These are phyloP conservation scores for Polyommatus icarus DNA, from an alignment of 2,888 invertebrate genomes.

Conservation along the genomic window DNA sequence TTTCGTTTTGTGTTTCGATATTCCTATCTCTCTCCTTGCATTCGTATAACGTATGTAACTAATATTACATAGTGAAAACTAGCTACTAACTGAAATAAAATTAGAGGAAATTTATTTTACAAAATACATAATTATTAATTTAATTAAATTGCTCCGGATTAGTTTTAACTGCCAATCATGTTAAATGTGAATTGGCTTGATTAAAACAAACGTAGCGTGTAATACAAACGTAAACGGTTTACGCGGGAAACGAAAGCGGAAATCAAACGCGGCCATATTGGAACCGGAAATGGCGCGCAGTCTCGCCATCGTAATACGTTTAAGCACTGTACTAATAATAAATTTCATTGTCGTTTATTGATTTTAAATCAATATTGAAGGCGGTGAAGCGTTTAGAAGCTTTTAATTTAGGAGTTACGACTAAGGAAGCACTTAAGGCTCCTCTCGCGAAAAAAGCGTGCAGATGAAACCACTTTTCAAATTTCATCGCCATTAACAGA, in stretches of 20 bases:
- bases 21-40: no score
- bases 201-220: conserved; percentile 66
- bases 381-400: neutral
- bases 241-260: conserved; percentile 66
- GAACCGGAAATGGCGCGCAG: conserved; percentile 70
- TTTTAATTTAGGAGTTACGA: neutral
- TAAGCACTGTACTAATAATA: conserved; percentile 21
- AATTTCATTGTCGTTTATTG: conserved; percentile 36
- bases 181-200: conserved; percentile 34
- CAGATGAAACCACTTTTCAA: no score
- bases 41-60: no score
- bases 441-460: no score
- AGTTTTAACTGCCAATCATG: conserved; percentile 12
- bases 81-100: no score
- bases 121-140: neutral
- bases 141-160: conserved; percentile 30
- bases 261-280: conserved; percentile 77
- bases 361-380: conserved; percentile 1
- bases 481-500: no score
- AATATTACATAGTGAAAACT: no score
- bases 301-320: conserved; percentile 45
- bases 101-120: no score
- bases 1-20: no score
- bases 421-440: neutral
- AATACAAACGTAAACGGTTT: conserved; percentile 68